Percentiles rank a stretch among this genome's conserved stretches.
Evolutionary conservation across 2,888 invertebrate genomes (phyloP).

Genomic region (Desoria tigrina): DNA sequence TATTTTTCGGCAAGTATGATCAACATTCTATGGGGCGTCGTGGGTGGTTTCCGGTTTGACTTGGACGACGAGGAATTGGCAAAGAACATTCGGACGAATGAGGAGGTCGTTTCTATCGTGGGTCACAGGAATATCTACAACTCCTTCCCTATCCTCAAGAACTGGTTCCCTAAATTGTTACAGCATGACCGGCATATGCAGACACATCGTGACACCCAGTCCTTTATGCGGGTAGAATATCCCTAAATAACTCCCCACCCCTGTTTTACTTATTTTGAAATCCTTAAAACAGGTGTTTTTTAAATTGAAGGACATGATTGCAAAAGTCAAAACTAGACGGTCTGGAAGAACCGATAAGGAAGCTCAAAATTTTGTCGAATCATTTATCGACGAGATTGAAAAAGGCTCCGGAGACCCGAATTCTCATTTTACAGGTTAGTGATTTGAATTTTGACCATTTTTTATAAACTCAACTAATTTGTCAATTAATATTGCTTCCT

Average conservation of each 20-base stretch:
- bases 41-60: slow-evolving; percentile 6
- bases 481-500: no score
- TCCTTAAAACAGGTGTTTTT: no score
- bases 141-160: slow-evolving; percentile 3
- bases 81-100: neutral
- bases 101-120: neutral
- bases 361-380: slow-evolving; percentile 11
- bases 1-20: neutral
- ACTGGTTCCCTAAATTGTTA: slow-evolving; percentile 10
- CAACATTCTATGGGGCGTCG: slow-evolving; percentile 5
- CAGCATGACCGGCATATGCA: slow-evolving; percentile 1
- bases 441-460: no score
- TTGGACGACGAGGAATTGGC: neutral
- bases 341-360: neutral
- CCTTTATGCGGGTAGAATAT: slow-evolving; percentile 4
- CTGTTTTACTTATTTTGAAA: no score
- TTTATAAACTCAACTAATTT: no score
- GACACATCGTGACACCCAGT: neutral
- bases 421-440: neutral
- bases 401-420: neutral
- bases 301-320: slow-evolving; percentile 5
- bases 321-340: neutral
- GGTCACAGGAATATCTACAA: neutral
- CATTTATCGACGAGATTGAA: slow-evolving; percentile 11
- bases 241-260: no score